A percentile compares a stretch with the other conserved stretches of the same genome.
Evolutionary conservation across 2,113 vertebrate genomes (phyloP).

Genomic region (Pseudorasbora parva): DNA sequence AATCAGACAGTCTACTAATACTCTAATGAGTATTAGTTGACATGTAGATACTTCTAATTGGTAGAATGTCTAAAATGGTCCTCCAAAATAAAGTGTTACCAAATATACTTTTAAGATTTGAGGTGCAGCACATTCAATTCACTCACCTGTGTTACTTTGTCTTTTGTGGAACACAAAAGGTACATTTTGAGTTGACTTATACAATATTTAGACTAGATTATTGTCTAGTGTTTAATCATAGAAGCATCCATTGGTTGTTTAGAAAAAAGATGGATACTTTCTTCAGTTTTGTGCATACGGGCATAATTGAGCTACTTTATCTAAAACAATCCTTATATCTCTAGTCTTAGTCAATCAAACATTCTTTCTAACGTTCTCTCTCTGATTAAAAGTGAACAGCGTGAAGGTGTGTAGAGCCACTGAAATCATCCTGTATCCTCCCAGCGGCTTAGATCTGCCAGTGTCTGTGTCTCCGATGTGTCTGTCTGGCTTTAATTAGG

Average conservation of each 20-base stretch:
- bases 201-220: too few relatives aligned
- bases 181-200: too few relatives aligned
- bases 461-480: neutral
- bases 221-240: too few relatives aligned
- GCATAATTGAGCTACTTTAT: neutral
- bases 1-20: too few relatives aligned
- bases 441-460: conserved; percentile 36
- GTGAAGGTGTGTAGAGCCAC: conserved; percentile 62
- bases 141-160: too few relatives aligned
- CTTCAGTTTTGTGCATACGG: neutral
- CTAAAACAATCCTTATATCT: neutral
- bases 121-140: too few relatives aligned
- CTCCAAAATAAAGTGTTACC: too few relatives aligned
- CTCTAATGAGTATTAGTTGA: too few relatives aligned
- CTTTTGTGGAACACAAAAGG: too few relatives aligned
- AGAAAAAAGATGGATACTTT: neutral
- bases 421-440: conserved; percentile 51
- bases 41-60: too few relatives aligned
- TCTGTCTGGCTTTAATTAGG: conserved; percentile 40
- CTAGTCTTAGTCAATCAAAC: conserved; percentile 4
- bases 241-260: neutral
- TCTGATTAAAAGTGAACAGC: conserved; percentile 51
- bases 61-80: too few relatives aligned
- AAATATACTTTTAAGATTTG: too few relatives aligned
- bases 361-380: conserved; percentile 10